Base-by-base conservation (phyloP, 2,888 invertebrate genomes). In the Pammene fasciana region DNA sequence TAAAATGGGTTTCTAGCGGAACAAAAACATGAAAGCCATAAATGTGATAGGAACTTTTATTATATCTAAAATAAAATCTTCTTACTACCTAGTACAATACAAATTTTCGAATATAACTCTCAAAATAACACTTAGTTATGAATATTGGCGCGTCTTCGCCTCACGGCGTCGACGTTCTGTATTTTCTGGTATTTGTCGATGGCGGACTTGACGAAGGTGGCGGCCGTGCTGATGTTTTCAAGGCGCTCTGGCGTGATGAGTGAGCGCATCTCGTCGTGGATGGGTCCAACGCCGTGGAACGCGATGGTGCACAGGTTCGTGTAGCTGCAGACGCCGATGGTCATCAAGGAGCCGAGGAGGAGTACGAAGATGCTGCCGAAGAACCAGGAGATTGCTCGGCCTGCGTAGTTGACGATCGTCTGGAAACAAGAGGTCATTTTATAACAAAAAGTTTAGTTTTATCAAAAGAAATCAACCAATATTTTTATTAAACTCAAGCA, bases 261-360 rank as follows among this genome's bases (percentile, higher is more conserved):
- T 0, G 93, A 82, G 26, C 94, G 88, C 82, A 95, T 93, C 68
- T 94, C 89, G 75, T 92, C 91, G 52, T 86, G 90, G 72, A 95
- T 94, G 0, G 93, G 93, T 13, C 95, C 94, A 11, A 93, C 90
- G 67, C 95, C 95, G 67, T 95, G 77, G 79, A 94, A 94, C 0
- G 88, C 88, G 66, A 95, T 93, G 5, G 90, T 89, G 79, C 95
- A 95, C 14, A 95, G 77, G 9, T 94, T 93, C 0, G 95, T 95
- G 72, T 94, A 92, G 0, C 93, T 90, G 78, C 95, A 95, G 0
- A 95, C 83, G 13, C 86, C 89, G 4, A 92, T 75, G 1, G 92
- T 92, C 1, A 90, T 72, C 2, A 89, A 67, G 9, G 90, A 87
- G 0, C 94, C 93, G 0, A 94, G 88, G 0, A 94, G 88, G 4